phyloP scores from a whole-genome alignment of 2,113 vertebrate species.

The Hippocampus abdominalis region DNA sequence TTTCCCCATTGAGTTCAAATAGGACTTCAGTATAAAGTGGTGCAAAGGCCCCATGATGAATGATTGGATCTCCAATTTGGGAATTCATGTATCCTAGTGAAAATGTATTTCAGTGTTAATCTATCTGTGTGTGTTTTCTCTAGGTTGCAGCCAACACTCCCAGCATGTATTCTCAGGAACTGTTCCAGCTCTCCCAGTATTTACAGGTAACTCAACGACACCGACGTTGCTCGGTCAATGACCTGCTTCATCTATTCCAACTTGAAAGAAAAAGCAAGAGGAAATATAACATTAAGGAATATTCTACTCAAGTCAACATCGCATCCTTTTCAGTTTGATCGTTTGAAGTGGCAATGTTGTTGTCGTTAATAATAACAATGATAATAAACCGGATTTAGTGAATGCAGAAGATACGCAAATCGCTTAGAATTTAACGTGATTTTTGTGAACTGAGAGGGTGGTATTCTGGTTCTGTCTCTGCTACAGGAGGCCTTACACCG shows the following conservation, averaged over 20 bases:
- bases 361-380: background rate
- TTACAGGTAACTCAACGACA: constrained; percentile 84
- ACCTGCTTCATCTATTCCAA: background rate
- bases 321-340: background rate
- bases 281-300: background rate
- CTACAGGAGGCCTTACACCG: constrained; percentile 96
- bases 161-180: constrained; percentile 99
- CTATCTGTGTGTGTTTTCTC: constrained; percentile 20
- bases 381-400: too few relatives aligned
- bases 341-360: background rate
- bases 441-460: background rate
- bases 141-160: constrained; percentile 98
- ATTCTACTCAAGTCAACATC: background rate
- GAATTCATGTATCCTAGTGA: too few relatives aligned
- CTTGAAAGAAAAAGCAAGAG: background rate
- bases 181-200: constrained; percentile 99
- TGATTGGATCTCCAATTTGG: too few relatives aligned
- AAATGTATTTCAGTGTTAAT: background rate
- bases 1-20: background rate
- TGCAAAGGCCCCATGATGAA: too few relatives aligned
- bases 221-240: constrained; percentile 49
- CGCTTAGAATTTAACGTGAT: too few relatives aligned
- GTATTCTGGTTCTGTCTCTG: background rate
- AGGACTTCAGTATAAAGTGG: too few relatives aligned
- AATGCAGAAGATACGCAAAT: too few relatives aligned